These are phyloP conservation scores for Ganaspis sp. DNA, from an alignment of 1,140 invertebrate genomes.

Conservation along the genomic window DNA sequence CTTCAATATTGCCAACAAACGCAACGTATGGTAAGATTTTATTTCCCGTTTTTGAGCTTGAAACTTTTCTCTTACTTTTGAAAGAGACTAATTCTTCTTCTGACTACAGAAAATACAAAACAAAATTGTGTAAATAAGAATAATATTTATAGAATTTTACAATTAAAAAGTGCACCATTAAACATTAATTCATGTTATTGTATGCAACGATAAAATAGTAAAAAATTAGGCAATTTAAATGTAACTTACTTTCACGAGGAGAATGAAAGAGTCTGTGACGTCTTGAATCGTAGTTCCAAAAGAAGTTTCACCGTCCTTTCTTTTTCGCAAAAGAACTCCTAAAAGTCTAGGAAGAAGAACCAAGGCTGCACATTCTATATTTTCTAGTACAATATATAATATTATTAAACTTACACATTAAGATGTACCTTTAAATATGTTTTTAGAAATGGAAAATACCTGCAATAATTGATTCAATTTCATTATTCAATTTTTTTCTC, in stretches of 20 bases:
- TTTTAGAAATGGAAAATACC: too few species aligned
- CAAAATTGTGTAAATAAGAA: background rate
- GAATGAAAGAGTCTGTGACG: slow-evolving; percentile 27
- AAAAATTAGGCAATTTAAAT: too few species aligned
- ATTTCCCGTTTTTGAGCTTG: slow-evolving; percentile 25
- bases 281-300: slow-evolving; percentile 24
- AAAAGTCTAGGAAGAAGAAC: slow-evolving; percentile 34
- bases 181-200: too few species aligned
- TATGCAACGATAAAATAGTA: too few species aligned
- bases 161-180: background rate
- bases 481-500: too few species aligned
- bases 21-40: slow-evolving; percentile 15
- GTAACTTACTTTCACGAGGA: background rate
- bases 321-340: slow-evolving; percentile 31
- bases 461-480: too few species aligned
- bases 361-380: slow-evolving; percentile 21
- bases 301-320: background rate
- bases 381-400: too few species aligned
- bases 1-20: background rate
- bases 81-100: background rate
- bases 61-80: background rate
- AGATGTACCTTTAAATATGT: too few species aligned
- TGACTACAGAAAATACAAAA: background rate
- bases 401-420: too few species aligned
- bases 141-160: background rate